Evolutionary conservation across 2,797 vertebrate genomes (phyloP), one percentile per base, ranked within the genome.

Genomic region (Acanthurus lineatus): DNA sequence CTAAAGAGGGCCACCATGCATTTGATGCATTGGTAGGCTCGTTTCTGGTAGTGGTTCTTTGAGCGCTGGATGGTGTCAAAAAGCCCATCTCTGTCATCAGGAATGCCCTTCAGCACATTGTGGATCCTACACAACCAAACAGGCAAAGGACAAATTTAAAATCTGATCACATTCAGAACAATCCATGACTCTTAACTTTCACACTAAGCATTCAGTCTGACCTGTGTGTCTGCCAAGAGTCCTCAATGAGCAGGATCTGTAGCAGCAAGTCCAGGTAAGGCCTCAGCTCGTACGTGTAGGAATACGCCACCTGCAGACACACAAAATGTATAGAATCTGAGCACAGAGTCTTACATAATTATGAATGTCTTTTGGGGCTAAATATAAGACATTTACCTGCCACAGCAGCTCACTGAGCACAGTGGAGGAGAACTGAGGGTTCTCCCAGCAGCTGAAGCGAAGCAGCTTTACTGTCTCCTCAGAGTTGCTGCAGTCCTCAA

Each of bases 221-320:
- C 98, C 98, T 98, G 95, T 99, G 98, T 70, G 98, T 99, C 91
- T 99, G 98, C 98, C 98, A 99, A 22, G 98, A 99, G 89, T 99
- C 98, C 88, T 99, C 98, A 82, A 99, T 99, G 89, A 99, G 95
- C 77, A 99, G 93, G 88, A 99, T 99, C 93, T 99, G 98, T 83
- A 99, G 95, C 93, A 99, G 97, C 91, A 99, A 94, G 95, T 99
- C 98, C 95, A 99, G 95, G 66, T 99, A 99, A 94, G 98, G 98
- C 93, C 98, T 97, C 92, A 99, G 96, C 92, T 99, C 98, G 0
- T 99, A 99, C 0, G 98, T 99, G 70, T 99, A 99, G 40, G 98
- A 99, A 94, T 99, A 99, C 0, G 98, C 98, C 94, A 99, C 97
- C 98, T 99, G 87, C 56, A 77, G 35, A 73, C 61, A 89, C 32